These are phyloP conservation scores for Drosophila miranda DNA, from an alignment of 1,140 invertebrate genomes.

Conservation along the genomic window DNA sequence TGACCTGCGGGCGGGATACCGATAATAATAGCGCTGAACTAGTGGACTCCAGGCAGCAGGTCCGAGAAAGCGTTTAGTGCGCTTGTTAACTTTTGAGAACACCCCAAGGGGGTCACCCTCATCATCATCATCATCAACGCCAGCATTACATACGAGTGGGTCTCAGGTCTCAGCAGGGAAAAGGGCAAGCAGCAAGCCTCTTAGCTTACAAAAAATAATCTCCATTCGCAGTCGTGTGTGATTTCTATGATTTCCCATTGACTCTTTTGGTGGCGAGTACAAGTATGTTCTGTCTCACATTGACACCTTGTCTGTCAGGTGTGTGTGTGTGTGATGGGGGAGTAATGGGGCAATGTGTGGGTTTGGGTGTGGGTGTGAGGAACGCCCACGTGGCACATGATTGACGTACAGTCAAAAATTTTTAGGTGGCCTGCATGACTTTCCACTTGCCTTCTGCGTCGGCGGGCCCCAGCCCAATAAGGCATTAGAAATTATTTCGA, in stretches of 20 bases:
- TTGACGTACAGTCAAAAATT: conserved; percentile 48
- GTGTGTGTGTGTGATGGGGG: neutral
- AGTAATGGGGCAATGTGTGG: neutral
- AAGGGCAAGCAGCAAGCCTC: conserved; percentile 67
- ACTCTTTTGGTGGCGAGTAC: neutral
- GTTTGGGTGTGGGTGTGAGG: conserved; percentile 29
- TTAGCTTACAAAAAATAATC: conserved; percentile 23
- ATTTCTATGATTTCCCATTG: conserved; percentile 63
- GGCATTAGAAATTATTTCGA: conserved; percentile 42
- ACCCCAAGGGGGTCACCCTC: conserved; percentile 41
- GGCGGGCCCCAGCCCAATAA: conserved; percentile 26
- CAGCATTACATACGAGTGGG: neutral
- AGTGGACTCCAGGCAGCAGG: conserved; percentile 40
- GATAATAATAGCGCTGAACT: conserved; percentile 29
- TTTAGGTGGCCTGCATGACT: conserved; percentile 23
- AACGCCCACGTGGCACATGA: conserved; percentile 62
- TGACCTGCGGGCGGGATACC: no score
- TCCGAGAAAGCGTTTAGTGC: conserved; percentile 53
- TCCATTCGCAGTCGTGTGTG: conserved; percentile 17
- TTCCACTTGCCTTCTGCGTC: conserved; percentile 31
- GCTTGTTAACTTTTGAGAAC: conserved; percentile 52
- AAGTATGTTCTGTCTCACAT: neutral
- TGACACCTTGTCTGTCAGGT: conserved; percentile 29
- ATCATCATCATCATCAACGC: conserved; percentile 7
- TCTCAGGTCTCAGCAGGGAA: conserved; percentile 27